Percentiles rank a stretch among this genome's conserved stretches.
These are phyloP conservation scores for Lasioglossum marginatum DNA, from an alignment of 2,888 invertebrate genomes.

Conservation along the genomic window DNA sequence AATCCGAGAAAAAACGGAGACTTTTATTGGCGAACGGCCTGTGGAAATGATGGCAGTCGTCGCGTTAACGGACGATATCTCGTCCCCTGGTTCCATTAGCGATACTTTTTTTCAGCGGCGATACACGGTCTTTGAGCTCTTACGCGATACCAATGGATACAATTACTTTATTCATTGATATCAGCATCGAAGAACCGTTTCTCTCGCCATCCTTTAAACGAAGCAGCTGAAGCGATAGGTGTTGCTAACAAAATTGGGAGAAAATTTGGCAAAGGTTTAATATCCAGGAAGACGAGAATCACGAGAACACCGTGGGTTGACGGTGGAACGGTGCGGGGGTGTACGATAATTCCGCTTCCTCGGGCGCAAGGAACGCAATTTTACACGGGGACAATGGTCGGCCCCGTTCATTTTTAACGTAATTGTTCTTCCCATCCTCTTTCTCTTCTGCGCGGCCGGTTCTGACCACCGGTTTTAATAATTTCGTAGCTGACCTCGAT, in stretches of 20 bases:
- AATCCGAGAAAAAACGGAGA: neutral
- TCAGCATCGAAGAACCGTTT: neutral
- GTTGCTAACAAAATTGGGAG: neutral
- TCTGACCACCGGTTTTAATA: slow-evolving; percentile 23
- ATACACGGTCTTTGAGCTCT: neutral
- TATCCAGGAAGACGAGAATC: neutral
- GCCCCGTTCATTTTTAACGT: slow-evolving; percentile 32
- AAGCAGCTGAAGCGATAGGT: neutral
- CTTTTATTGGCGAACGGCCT: neutral
- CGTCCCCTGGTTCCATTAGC: neutral
- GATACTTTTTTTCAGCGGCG: neutral
- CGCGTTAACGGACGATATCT: neutral
- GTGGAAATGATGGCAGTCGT: neutral
- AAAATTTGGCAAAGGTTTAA: neutral
- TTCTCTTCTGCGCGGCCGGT: neutral
- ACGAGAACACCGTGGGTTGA: neutral
- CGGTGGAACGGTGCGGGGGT: neutral
- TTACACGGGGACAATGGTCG: slow-evolving; percentile 19
- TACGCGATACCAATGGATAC: neutral
- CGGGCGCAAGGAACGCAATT: slow-evolving; percentile 16
- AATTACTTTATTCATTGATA: too few species aligned
- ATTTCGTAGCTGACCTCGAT: slow-evolving; percentile 30
- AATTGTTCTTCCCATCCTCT: slow-evolving; percentile 19
- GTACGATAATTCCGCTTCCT: slow-evolving; percentile 18
- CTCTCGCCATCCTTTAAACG: neutral